These are phyloP conservation scores for Paramormyrops hopkinsi DNA, from an alignment of 2,797 vertebrate genomes.

Conservation along the genomic window DNA sequence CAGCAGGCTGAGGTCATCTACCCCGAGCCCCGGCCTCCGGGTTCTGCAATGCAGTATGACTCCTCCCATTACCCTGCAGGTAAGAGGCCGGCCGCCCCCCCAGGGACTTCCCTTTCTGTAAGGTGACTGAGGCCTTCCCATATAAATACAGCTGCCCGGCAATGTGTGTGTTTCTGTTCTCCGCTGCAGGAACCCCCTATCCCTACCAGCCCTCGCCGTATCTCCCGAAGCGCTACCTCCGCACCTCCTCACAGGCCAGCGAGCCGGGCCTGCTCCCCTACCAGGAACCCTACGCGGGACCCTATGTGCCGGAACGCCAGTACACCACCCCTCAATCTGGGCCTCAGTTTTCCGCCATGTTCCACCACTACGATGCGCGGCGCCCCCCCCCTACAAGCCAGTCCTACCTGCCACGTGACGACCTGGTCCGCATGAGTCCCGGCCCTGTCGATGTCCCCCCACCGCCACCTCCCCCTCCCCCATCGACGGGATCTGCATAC, in stretches of 20 bases:
- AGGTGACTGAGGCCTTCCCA: background rate
- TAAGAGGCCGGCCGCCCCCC: constrained; percentile 37
- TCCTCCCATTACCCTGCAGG: constrained; percentile 77
- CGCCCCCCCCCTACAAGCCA: constrained; percentile 54
- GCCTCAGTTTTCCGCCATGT: constrained; percentile 69
- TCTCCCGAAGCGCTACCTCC: constrained; percentile 75
- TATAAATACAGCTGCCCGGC: background rate
- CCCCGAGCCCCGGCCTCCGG: constrained; percentile 71
- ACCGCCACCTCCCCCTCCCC: constrained; percentile 32
- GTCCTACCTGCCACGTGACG: constrained; percentile 73
- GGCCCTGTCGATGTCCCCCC: constrained; percentile 79
- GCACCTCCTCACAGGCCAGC: constrained; percentile 71
- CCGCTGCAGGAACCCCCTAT: constrained; percentile 77
- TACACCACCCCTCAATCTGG: constrained; percentile 70
- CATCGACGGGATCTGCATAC: constrained; percentile 72
- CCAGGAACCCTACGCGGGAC: constrained; percentile 74
- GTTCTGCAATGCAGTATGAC: constrained; percentile 77
- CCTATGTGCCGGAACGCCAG: constrained; percentile 72
- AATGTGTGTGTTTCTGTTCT: background rate
- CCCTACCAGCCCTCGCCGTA: constrained; percentile 72
- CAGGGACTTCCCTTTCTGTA: background rate
- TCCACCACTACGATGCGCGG: constrained; percentile 74
- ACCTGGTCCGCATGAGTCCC: constrained; percentile 81
- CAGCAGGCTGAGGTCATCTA: constrained; percentile 86
- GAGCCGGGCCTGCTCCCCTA: constrained; percentile 75